Base-by-base conservation (phyloP, 2,888 invertebrate genomes). In the Andrena chrysosceles region DNA sequence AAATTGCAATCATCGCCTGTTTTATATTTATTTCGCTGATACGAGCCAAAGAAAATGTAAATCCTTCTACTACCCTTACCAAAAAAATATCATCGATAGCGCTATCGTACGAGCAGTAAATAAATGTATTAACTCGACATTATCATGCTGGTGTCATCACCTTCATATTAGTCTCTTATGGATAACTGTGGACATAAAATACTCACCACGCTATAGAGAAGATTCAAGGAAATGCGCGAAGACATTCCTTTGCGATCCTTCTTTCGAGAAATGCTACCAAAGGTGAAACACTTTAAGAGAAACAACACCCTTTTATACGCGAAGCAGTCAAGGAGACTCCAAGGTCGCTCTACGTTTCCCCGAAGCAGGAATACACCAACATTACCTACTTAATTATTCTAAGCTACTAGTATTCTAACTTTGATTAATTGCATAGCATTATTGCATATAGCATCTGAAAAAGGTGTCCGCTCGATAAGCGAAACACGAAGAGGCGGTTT, bases 71-170 rank as follows among this genome's bases (percentile, higher is more conserved):
- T 56, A 69, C 63, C 68, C 63, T 68, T 56, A 56, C 33, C 16
- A 62, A 33, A 29, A 20, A 23, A 59, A n/a, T 10, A 59, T 60
- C 48, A 62, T 77, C 77, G 75, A 83, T 77, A 68, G 20, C 29
- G 56, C 48, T 70, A 72, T 54, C 56, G 52, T n/a, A 64, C 56
- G 42, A 68, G 74, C 68, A 60, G 66, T 35, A 72, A 76, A 56
- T 68, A 80, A 64, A 71, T 56, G 52, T 68, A 79, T 49, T 69
- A 74, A 59, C 59, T 48, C 62, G 42, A 73, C 70, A 73, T 73
- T 80, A 59, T 68, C 71, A 83, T 29, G 63, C 42, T 66, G 62
- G 70, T 80, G 71, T 85, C 77, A 80, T n/a, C 59, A 77, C 60
- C 75, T 63, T 42, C 70, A 49, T 77, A 80, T 83, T 77, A 76